Base-by-base conservation (phyloP, 2,113 vertebrate species). In the Collichthys lucidus region DNA sequence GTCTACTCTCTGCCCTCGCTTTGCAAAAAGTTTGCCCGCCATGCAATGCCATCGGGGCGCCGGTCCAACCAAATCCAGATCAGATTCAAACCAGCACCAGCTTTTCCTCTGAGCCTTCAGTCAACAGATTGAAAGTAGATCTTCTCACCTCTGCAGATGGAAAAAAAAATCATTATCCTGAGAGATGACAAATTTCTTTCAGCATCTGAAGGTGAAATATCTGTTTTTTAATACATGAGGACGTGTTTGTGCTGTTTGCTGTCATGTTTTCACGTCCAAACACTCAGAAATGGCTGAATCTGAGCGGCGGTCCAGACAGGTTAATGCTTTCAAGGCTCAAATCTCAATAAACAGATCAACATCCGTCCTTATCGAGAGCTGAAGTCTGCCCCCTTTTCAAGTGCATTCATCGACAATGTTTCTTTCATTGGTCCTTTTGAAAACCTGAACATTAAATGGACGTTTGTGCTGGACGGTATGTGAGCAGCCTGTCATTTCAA, bases 1-100 rank as follows among this genome's bases (percentile, higher is more conserved):
- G n/a, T 68, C 35, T 5, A 57, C 65, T 70, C 66, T 82, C 44
- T 66, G 80, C 52, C 70, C 80, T 74, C 15, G 0, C n/a, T 47
- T 78, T 53, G 12, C 49, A 53, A 57, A n/a, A 85, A n/a, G 46
- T 67, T 40, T 62, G 19, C 31, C 56, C 19, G 29, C 53, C 72
- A 46, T 2, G 31, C 74, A 53, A 66, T 44, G 9, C 31, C 72
- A 60, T 55, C 17, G 26, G 52, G 19, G 17, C 44, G 16, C 59
- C 15, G 46, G 75, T 60, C 69, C 42, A 42, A 55, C 20, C 42
- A 29, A 46, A 71, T 20, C 56, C 52, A 16, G 50, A 63, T 50
- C 53, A 49, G 47, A 26, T 16, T 60, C 56, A 35, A 42, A 42
- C 44, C 59, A 24, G 46, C 29, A 50, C 20, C 59, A 46, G 12